phyloP scores from a whole-genome alignment of 2,888 invertebrate genomes.

The Drosophila mimica region DNA sequence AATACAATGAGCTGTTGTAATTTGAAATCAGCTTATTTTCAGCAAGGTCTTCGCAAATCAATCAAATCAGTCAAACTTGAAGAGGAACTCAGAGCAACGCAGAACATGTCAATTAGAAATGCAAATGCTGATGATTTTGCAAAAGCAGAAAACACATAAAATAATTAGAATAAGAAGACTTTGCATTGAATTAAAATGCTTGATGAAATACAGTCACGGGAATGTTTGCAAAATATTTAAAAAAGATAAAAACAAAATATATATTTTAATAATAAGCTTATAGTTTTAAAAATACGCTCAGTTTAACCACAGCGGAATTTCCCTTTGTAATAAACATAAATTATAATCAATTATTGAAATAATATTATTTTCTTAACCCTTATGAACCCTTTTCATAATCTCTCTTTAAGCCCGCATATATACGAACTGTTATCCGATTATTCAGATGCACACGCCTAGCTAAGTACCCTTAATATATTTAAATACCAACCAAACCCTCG shows the following conservation, averaged over 20 bases:
- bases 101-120: conserved; percentile 52
- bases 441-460: conserved; percentile 33
- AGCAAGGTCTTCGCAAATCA: conserved; percentile 47
- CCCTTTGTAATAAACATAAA: conserved; percentile 11
- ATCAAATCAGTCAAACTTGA: conserved; percentile 27
- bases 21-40: conserved; percentile 64
- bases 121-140: conserved; percentile 36
- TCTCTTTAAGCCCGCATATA: conserved; percentile 39
- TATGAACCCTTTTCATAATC: conserved; percentile 19
- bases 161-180: conserved; percentile 7
- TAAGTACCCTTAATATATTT: conserved; percentile 33
- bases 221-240: background rate
- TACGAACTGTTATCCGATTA: conserved; percentile 3
- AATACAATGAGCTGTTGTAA: conserved; percentile 73
- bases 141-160: background rate
- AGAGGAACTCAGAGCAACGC: background rate
- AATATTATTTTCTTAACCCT: background rate
- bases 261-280: background rate
- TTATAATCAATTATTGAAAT: conserved; percentile 18
- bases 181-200: background rate
- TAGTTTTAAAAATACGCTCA: no score
- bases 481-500: conserved; percentile 32
- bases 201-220: background rate
- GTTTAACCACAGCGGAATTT: background rate
- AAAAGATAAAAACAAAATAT: background rate